These are phyloP conservation scores for Caenorhabditis sp. DNA, from an alignment of 2,888 invertebrate genomes.

Conservation along the genomic window DNA sequence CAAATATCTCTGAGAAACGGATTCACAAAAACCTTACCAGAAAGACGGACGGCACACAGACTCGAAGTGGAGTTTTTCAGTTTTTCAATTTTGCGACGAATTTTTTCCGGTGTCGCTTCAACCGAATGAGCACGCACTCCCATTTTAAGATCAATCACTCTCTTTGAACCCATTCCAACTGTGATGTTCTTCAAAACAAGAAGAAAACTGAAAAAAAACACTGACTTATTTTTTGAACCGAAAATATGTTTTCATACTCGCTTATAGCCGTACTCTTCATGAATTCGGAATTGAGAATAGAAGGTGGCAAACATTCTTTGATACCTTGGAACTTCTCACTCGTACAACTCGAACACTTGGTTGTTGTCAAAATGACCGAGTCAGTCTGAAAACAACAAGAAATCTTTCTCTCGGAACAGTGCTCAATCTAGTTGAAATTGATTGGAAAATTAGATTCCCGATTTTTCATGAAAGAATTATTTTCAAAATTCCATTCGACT, in stretches of 20 bases:
- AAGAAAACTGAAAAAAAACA: neutral
- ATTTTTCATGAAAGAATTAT: too few species aligned
- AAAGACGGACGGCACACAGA: too few species aligned
- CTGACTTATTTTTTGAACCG: neutral
- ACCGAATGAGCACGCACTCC: neutral
- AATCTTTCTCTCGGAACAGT: too few species aligned
- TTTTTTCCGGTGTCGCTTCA: constrained; percentile 2
- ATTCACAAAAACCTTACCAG: neutral
- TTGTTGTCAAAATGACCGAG: neutral
- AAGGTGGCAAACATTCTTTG: neutral
- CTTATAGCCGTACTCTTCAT: neutral
- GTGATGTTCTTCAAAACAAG: neutral
- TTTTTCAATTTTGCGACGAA: neutral
- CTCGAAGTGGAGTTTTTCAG: too few species aligned
- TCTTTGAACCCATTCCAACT: neutral
- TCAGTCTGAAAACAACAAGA: neutral
- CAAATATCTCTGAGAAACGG: too few species aligned
- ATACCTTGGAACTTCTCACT: neutral
- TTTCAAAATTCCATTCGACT: too few species aligned
- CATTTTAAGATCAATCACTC: constrained; percentile 3
- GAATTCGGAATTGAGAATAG: neutral
- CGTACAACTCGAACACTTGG: neutral
- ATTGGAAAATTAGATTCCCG: too few species aligned
- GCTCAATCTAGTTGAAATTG: too few species aligned
- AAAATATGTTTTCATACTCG: neutral